Evolutionary conservation across 2,888 invertebrate species (phyloP), one percentile per base, ranked within the genome.

Genomic region (Melieria crassipennis): DNA sequence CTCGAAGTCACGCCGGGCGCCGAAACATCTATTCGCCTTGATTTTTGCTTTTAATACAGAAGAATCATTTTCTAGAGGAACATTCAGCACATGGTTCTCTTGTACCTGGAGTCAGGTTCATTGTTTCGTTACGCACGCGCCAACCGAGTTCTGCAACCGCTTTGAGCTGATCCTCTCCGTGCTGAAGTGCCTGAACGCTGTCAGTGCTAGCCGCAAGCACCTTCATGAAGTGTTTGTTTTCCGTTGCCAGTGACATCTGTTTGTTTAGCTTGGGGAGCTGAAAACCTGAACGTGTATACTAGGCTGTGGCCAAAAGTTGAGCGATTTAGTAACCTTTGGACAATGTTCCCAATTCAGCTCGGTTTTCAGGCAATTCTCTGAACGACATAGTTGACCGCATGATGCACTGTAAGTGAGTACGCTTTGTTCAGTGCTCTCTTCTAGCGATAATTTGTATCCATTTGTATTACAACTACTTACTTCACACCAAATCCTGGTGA

Each of bases 1-100:
- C 83, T 91, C 91, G 63, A 92, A 77, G 1, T 87, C 92, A 81
- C 92, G 89, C 1, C 91, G 87, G 0, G 89, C 89, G 4, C 92
- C 92, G 78, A 90, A 92, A 79, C 89, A 91, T 7, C 87, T 89
- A 0, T 83, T 78, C 0, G 91, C 90, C 0, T 81, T 83, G 42
- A 92, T 88, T 9, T 85, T 85, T 0, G 88, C 89, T 10, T 48
- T n/a, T 48, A 86, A 30, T 30, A 30, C 82, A 5, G 89, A 82
- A 72, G 85, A 82, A 5, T 87, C 86, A 69, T 87, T 86, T 1
- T 46, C 50, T 42, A 72, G 68, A 11, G 52, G 58, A 43, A 86
- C 79, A 30, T 75, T 68, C 4, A 86, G 64, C 4, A 64, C 74
- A 78, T 91, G 90, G 76, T 88, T 88, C 83, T 91, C 91, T 88